Percentiles rank a stretch among this genome's conserved stretches.
Conservation (phyloP, 2,113 vertebrate genomes). For the Syrmaticus mikado region DNA sequence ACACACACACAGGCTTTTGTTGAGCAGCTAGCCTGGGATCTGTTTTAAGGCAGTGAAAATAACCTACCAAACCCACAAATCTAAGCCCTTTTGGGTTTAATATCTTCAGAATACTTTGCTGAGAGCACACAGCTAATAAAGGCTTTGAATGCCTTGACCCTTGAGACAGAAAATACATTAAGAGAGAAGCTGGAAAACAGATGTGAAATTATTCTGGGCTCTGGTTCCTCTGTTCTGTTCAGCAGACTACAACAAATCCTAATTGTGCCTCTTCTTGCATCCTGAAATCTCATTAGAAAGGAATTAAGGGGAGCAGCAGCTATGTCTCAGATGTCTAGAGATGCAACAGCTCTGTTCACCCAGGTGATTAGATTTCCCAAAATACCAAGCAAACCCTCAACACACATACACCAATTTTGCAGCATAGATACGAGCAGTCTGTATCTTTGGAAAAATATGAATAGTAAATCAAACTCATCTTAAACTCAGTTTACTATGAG, state of each 20-base stretch:
- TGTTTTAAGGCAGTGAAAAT: neutral
- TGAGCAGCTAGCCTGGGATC: neutral
- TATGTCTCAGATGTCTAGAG: neutral
- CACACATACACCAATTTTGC: neutral
- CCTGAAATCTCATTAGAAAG: constrained; percentile 34
- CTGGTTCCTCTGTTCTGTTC: neutral
- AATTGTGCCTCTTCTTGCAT: neutral
- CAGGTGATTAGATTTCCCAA: neutral
- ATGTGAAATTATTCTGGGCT: neutral
- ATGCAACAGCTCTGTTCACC: neutral
- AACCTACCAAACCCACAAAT: neutral
- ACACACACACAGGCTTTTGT: rapidly evolving
- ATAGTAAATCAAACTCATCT: neutral
- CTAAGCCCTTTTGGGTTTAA: neutral
- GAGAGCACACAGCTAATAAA: constrained; percentile 1
- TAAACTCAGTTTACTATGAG: neutral
- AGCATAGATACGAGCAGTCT: neutral
- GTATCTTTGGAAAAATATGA: rapidly evolving
- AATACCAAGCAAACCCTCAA: neutral
- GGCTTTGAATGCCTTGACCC: neutral
- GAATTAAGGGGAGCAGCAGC: neutral
- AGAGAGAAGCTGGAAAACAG: neutral
- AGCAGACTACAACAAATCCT: neutral
- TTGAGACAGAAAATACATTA: neutral
- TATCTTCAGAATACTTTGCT: neutral